Conservation (phyloP, 2,888 invertebrate species). For the Aelia acuminata region DNA sequence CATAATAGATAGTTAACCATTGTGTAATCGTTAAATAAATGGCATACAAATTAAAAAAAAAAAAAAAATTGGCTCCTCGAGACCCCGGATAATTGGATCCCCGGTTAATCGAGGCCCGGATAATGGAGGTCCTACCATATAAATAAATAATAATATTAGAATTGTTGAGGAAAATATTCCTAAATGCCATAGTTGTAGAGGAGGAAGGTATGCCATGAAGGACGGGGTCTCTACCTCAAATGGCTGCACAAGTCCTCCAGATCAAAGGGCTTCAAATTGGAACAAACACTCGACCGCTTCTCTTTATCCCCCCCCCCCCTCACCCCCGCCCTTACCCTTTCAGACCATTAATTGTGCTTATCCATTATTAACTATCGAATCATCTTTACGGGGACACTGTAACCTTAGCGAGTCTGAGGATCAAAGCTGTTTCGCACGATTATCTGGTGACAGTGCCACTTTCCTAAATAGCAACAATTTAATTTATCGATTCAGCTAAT, state of each 20-base stretch:
- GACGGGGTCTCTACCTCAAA: too few relatives aligned
- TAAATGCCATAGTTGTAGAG: too few relatives aligned
- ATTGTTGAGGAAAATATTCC: too few relatives aligned
- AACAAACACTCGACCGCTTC: not conserved
- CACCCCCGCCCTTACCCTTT: not conserved
- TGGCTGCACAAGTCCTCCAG: not conserved
- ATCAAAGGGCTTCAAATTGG: constrained; percentile 11
- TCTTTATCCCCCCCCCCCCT: not conserved
- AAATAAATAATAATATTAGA: too few relatives aligned
- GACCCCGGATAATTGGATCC: too few relatives aligned
- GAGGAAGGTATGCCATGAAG: too few relatives aligned
- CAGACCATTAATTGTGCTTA: not conserved
- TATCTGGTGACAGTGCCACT: not conserved
- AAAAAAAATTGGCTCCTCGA: too few relatives aligned
- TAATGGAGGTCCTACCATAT: too few relatives aligned
- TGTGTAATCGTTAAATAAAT: too few relatives aligned
- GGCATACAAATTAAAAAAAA: too few relatives aligned
- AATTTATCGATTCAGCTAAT: not conserved
- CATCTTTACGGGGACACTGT: not conserved
- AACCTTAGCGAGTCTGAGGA: not conserved
- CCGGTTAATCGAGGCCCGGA: too few relatives aligned
- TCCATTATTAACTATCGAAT: not conserved
- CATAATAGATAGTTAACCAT: too few relatives aligned
- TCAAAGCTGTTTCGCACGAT: not conserved
- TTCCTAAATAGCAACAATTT: not conserved